phyloP scores from a whole-genome alignment of 2,888 invertebrate genomes.

The Hydriomena furcata region DNA sequence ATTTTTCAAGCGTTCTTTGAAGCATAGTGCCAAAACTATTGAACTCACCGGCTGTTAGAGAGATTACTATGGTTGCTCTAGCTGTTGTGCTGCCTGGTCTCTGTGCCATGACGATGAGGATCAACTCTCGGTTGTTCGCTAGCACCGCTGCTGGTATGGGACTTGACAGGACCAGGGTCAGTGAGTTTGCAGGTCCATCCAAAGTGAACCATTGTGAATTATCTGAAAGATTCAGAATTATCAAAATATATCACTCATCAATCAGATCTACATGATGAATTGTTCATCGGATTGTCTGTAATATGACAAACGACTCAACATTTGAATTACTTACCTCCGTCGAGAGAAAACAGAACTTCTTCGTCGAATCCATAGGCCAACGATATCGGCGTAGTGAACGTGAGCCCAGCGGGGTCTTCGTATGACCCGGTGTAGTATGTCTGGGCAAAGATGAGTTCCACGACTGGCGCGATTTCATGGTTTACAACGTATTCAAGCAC shows the following conservation, averaged over 20 bases:
- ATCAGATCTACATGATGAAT: background rate
- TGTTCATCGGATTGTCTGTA: too few species aligned
- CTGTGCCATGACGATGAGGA: conserved; percentile 38
- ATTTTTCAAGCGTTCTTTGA: too few species aligned
- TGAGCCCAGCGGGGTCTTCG: conserved; percentile 29
- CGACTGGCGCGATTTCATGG: conserved; percentile 1
- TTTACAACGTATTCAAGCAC: conserved; percentile 36
- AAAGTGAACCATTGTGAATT: conserved; percentile 31
- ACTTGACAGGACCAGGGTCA: conserved; percentile 25
- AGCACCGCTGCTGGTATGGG: conserved; percentile 41
- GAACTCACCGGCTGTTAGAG: conserved; percentile 32
- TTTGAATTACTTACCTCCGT: conserved; percentile 40
- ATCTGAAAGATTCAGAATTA: conserved; percentile 13
- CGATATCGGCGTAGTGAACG: conserved; percentile 32
- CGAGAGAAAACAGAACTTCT: conserved; percentile 39
- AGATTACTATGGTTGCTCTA: conserved; percentile 39
- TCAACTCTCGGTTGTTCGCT: conserved; percentile 40
- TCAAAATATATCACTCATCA: background rate
- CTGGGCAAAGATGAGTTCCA: conserved; percentile 40
- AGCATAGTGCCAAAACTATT: too few species aligned
- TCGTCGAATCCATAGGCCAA: conserved; percentile 39
- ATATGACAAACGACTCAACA: background rate
- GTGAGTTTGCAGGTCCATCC: conserved; percentile 26
- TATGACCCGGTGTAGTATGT: conserved; percentile 43
- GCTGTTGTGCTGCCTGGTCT: conserved; percentile 34